A percentile compares a stretch with the other conserved stretches of the same genome.
Evolutionary conservation across 2,797 vertebrate species (phyloP).

Genomic region (Eulemur albifrons): DNA sequence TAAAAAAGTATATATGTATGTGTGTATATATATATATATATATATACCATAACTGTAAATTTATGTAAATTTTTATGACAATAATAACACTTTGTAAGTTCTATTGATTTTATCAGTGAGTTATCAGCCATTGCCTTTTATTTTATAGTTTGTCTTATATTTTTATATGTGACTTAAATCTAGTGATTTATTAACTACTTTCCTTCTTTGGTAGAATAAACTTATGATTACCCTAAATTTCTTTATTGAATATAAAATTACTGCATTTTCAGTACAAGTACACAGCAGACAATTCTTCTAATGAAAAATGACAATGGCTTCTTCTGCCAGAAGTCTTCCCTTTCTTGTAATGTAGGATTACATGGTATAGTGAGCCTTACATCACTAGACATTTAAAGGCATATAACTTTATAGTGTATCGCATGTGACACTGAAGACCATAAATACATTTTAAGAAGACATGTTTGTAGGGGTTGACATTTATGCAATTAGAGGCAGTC

Average conservation of each 20-base stretch:
- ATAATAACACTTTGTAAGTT: background rate
- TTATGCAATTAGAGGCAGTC: background rate
- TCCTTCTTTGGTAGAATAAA: background rate
- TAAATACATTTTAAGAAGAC: background rate
- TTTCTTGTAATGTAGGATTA: background rate
- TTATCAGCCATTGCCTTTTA: background rate
- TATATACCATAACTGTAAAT: background rate
- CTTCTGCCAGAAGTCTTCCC: background rate
- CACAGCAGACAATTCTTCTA: background rate
- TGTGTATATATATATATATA: background rate
- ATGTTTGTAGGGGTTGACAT: background rate
- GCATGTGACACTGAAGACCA: background rate
- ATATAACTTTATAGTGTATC: background rate
- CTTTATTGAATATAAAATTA: background rate
- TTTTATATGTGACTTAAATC: background rate
- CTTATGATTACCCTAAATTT: background rate
- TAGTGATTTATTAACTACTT: background rate
- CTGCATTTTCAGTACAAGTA: background rate
- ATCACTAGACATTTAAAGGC: background rate
- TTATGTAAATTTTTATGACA: background rate
- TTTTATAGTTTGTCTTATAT: constrained; percentile 4
- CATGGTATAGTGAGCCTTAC: background rate
- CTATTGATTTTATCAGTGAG: background rate
- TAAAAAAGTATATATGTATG: background rate
- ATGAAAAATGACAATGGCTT: background rate